These are phyloP conservation scores for Lycodopsis pacificus DNA, from an alignment of 2,797 vertebrate genomes.

Conservation along the genomic window DNA sequence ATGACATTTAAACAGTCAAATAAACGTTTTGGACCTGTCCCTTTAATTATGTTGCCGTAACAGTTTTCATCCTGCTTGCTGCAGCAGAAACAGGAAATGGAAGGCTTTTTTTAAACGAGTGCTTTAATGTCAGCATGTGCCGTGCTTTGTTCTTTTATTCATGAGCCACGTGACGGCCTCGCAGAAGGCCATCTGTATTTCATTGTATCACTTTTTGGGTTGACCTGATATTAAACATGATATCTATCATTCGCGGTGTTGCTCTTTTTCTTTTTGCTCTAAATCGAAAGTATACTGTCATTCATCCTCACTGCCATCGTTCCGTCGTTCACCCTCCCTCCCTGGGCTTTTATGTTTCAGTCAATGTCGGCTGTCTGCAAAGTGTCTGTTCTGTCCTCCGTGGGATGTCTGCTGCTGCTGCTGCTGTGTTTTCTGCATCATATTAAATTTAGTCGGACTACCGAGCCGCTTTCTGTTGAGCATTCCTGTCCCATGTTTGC, in stretches of 20 bases:
- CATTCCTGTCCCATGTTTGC: conserved; percentile 21
- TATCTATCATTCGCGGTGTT: not conserved
- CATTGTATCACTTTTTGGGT: conserved; percentile 31
- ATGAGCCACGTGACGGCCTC: conserved; percentile 52
- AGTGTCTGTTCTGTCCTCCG: conserved; percentile 21
- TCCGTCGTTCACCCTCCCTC: not conserved
- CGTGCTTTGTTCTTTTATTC: conserved; percentile 76
- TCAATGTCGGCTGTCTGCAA: conserved; percentile 22
- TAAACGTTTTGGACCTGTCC: not conserved
- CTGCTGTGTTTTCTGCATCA: conserved; percentile 26
- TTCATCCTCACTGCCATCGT: conserved; percentile 22
- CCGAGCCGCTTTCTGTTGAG: conserved; percentile 19
- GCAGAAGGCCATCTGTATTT: conserved; percentile 55
- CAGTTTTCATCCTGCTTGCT: conserved; percentile 59
- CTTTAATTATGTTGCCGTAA: not conserved
- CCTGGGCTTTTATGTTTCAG: conserved; percentile 18
- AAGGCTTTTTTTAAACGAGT: conserved; percentile 42
- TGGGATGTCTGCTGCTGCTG: conserved; percentile 8
- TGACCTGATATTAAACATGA: conserved; percentile 20
- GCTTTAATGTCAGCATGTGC: conserved; percentile 70
- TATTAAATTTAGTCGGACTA: conserved; percentile 19
- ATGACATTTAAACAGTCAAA: not conserved
- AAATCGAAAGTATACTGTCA: conserved; percentile 1
- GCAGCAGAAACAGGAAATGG: conserved; percentile 69
- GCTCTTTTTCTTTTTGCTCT: not conserved